These are phyloP conservation scores for Gastracanthus pulcherrimus DNA, from an alignment of 2,888 invertebrate genomes.

Conservation along the genomic window DNA sequence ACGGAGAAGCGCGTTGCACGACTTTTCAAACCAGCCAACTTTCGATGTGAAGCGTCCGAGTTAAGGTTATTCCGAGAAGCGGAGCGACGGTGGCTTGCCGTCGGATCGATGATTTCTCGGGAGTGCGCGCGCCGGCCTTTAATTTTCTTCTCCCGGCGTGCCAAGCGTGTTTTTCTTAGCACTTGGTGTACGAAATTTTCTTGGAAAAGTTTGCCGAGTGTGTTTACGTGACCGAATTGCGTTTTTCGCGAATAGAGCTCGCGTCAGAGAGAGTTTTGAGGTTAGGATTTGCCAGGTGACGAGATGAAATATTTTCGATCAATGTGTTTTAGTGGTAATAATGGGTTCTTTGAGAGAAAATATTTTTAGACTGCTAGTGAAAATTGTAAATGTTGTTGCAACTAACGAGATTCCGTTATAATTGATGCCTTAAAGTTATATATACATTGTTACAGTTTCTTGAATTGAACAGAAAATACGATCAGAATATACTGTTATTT, in stretches of 20 bases:
- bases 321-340: neutral
- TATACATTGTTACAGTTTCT: too few relatives aligned
- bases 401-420: too few relatives aligned
- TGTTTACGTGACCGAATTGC: neutral
- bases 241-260: neutral
- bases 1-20: neutral
- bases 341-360: too few relatives aligned
- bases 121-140: too few relatives aligned
- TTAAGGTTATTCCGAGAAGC: neutral
- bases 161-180: neutral
- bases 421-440: too few relatives aligned
- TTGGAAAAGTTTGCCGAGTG: neutral
- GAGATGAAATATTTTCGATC: neutral
- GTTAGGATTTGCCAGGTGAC: neutral
- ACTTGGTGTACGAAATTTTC: neutral
- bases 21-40: neutral
- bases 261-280: neutral
- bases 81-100: conserved; percentile 26
- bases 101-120: conserved; percentile 37
- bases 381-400: too few relatives aligned
- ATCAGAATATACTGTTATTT: too few relatives aligned
- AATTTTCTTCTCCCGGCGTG: neutral
- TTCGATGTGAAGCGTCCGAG: too few relatives aligned
- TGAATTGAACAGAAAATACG: too few relatives aligned
- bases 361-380: too few relatives aligned